phyloP scores from a whole-genome alignment of 2,888 invertebrate genomes.

The Dugesia japonica region DNA sequence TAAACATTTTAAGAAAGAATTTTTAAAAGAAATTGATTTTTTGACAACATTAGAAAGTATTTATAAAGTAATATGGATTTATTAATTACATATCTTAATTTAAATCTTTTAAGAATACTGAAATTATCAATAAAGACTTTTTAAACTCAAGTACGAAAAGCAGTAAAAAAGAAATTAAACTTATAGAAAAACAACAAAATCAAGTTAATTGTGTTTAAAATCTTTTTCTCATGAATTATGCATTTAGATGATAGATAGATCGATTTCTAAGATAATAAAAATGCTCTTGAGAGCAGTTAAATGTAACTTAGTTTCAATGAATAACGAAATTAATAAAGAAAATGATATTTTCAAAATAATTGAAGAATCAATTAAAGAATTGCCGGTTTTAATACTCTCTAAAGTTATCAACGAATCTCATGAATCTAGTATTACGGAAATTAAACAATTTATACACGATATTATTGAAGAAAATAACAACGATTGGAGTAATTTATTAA shows the following conservation, averaged over 20 bases:
- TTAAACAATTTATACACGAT: not conserved
- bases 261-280: not conserved
- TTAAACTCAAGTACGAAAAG: no score
- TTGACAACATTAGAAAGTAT: not conserved
- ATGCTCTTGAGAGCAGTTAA: not conserved
- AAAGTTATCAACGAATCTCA: not conserved
- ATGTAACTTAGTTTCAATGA: not conserved
- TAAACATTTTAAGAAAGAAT: not conserved
- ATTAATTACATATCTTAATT: no score
- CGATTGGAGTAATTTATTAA: not conserved
- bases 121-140: no score
- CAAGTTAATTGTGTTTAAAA: not conserved
- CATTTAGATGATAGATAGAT: not conserved
- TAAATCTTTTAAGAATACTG: no score
- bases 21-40: not conserved
- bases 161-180: not conserved
- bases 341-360: not conserved
- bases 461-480: not conserved
- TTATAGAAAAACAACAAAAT: not conserved
- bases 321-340: not conserved
- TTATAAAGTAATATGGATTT: not conserved
- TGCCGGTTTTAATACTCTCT: not conserved
- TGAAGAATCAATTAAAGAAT: not conserved
- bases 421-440: not conserved
- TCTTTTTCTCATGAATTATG: not conserved